A percentile compares a stretch with the other conserved stretches of the same genome.
Evolutionary conservation across 2,113 vertebrate species (phyloP).

Genomic region (Nymphicus hollandicus): DNA sequence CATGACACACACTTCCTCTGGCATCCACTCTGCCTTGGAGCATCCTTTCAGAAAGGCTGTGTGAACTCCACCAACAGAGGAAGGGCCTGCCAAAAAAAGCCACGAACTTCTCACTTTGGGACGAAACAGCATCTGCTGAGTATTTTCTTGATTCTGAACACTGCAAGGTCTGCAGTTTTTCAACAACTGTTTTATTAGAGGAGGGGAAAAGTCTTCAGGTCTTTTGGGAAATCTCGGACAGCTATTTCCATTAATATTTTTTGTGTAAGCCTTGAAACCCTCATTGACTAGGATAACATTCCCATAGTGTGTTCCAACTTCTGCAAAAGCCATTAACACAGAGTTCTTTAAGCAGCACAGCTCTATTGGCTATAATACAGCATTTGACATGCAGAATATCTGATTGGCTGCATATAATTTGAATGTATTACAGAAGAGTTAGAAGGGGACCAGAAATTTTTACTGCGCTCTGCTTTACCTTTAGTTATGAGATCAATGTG

Average conservation of each 20-base stretch:
- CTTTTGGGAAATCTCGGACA: conserved; percentile 67
- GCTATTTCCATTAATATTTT: conserved; percentile 65
- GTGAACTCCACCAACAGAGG: not conserved
- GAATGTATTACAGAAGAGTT: not conserved
- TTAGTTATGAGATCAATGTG: not conserved
- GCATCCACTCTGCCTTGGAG: not conserved
- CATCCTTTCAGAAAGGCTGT: conserved; percentile 20
- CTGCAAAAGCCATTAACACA: conserved; percentile 59
- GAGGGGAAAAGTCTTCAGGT: conserved; percentile 28
- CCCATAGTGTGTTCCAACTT: conserved; percentile 67
- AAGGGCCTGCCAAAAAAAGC: not conserved
- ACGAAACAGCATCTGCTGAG: conserved; percentile 24
- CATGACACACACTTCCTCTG: not conserved
- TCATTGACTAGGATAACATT: conserved; percentile 47
- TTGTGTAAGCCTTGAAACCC: conserved; percentile 53
- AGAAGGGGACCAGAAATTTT: not conserved
- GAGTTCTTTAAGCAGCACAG: not conserved
- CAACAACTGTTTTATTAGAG: conserved; percentile 40
- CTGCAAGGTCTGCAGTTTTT: conserved; percentile 51
- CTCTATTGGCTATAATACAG: not conserved
- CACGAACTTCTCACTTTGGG: not conserved
- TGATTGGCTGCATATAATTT: not conserved
- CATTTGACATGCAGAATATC: not conserved
- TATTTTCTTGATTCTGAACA: conserved; percentile 35
- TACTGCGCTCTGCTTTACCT: not conserved